Conservation (phyloP, 1,140 invertebrate genomes). For the Bombus cullumanus region DNA sequence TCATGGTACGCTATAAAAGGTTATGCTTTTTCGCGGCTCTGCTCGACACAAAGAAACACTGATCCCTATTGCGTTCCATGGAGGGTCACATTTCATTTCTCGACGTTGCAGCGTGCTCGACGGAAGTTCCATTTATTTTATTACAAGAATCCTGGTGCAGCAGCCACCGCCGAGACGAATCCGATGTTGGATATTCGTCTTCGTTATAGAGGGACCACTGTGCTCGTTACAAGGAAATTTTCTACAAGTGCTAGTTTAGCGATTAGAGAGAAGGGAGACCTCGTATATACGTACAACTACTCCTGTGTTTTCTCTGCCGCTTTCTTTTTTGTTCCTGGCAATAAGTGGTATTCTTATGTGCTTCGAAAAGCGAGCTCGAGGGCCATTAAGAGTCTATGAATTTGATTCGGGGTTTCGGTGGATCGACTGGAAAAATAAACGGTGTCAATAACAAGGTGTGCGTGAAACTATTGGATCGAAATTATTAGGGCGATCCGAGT, state of each 20-base stretch:
- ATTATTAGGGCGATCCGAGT: neutral
- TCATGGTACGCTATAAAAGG: neutral
- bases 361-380: slow-evolving; percentile 20
- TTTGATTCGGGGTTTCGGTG: neutral
- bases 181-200: slow-evolving; percentile 15
- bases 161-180: neutral
- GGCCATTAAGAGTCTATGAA: slow-evolving; percentile 3
- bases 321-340: slow-evolving; percentile 4
- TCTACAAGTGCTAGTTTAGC: slow-evolving; percentile 32
- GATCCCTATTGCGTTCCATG: slow-evolving; percentile 3
- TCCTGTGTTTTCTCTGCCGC: slow-evolving; percentile 1
- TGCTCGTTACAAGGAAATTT: slow-evolving; percentile 29
- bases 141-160: slow-evolving; percentile 26
- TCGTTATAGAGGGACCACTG: slow-evolving; percentile 36
- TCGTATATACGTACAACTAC: slow-evolving; percentile 8
- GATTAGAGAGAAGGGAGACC: neutral
- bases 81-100: slow-evolving; percentile 37
- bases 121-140: slow-evolving; percentile 50
- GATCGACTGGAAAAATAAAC: slow-evolving; percentile 10
- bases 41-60: slow-evolving; percentile 14
- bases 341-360: slow-evolving; percentile 38
- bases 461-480: neutral
- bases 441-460: neutral
- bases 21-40: neutral
- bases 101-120: neutral